A percentile compares a stretch with the other conserved stretches of the same genome.
Conservation (phyloP, 2,888 invertebrate genomes). For the Ellobium chinense region DNA sequence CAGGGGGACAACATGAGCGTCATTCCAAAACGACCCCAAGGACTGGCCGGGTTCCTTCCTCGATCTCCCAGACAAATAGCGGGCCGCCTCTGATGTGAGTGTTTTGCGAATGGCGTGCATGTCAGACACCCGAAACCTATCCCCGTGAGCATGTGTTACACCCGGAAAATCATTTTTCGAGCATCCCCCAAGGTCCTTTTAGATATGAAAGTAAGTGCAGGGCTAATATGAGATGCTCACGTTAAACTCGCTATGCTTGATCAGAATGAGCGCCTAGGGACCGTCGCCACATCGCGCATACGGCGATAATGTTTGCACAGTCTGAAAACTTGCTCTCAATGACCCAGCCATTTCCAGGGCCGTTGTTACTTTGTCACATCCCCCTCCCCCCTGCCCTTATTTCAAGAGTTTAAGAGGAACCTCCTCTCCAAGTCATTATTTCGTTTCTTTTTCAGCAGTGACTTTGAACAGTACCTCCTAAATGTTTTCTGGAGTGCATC, state of each 20-base stretch:
- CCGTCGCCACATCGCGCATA: not conserved
- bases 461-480: too few relatives aligned
- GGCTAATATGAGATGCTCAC: conserved; percentile 15
- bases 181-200: conserved; percentile 9
- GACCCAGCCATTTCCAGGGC: not conserved
- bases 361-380: too few relatives aligned
- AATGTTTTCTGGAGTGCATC: too few relatives aligned
- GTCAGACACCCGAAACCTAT: not conserved
- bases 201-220: conserved; percentile 29
- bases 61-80: conserved; percentile 1
- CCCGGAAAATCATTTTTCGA: not conserved
- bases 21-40: not conserved
- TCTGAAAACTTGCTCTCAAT: not conserved
- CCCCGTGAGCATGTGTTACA: not conserved
- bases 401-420: too few relatives aligned
- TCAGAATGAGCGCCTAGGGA: conserved; percentile 8
- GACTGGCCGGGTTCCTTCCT: not conserved
- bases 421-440: too few relatives aligned
- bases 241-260: not conserved
- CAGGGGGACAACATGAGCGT: not conserved
- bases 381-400: too few relatives aligned
- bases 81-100: not conserved
- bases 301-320: not conserved
- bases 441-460: too few relatives aligned
- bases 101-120: not conserved